These are phyloP conservation scores for Florisuga fusca DNA, from an alignment of 2,797 vertebrate genomes.

Conservation along the genomic window DNA sequence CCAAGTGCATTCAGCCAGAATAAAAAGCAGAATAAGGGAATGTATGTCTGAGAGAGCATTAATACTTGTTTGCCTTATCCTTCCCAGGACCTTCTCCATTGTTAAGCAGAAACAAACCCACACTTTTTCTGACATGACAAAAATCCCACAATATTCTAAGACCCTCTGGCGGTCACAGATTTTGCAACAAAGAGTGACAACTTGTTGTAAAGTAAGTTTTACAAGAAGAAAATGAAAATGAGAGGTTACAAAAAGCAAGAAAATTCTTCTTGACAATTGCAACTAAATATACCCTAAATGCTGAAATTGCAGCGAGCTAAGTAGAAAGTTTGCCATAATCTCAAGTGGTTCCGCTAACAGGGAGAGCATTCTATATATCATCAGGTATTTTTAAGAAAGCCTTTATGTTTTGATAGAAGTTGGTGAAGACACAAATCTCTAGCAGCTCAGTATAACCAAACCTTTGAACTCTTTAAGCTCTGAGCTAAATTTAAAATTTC, in stretches of 20 bases:
- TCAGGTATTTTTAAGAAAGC: neutral
- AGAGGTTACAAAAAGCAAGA: neutral
- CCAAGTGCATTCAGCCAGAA: neutral
- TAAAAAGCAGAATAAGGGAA: neutral
- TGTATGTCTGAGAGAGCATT: neutral
- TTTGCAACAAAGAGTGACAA: neutral
- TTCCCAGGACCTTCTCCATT: neutral
- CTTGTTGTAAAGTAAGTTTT: neutral
- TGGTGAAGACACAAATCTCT: neutral
- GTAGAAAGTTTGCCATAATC: neutral
- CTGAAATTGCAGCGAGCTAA: neutral
- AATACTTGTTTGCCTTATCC: neutral
- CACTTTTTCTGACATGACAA: neutral
- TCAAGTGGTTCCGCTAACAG: neutral
- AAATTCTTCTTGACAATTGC: neutral
- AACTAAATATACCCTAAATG: neutral
- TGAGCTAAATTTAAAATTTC: neutral
- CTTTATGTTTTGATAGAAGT: neutral
- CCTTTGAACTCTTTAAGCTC: neutral
- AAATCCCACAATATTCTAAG: neutral
- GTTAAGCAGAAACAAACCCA: neutral
- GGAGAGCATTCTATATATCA: neutral
- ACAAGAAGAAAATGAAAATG: neutral
- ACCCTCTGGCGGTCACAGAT: neutral
- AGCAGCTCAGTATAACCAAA: neutral